Percentiles rank a stretch among this genome's conserved stretches.
phyloP scores from a whole-genome alignment of 2,797 vertebrate genomes.

The Myotis findleyi region DNA sequence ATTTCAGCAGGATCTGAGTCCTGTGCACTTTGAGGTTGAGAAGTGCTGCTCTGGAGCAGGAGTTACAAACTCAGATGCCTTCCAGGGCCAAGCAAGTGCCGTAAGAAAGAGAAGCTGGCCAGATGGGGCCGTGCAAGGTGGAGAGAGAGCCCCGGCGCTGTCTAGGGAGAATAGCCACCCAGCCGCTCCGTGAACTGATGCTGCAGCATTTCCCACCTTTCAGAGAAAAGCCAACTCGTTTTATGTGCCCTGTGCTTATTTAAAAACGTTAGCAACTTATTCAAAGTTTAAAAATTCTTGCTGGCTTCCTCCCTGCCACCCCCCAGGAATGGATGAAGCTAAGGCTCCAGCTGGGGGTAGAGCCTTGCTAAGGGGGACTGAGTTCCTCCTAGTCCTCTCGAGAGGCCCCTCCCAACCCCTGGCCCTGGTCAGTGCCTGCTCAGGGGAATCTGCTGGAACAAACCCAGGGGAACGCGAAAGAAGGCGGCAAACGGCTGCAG shows the following conservation, averaged over 20 bases:
- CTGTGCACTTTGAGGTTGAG: not conserved
- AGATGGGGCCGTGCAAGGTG: fast-evolving
- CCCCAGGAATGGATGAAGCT: not conserved
- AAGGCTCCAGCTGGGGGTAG: not conserved
- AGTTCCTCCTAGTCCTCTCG: fast-evolving
- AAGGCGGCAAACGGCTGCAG: fast-evolving
- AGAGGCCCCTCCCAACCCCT: fast-evolving
- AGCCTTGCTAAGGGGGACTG: not conserved
- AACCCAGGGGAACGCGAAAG: not conserved
- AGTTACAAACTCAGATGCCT: not conserved
- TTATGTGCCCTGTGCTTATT: not conserved
- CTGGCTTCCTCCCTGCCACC: not conserved
- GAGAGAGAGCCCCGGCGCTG: not conserved
- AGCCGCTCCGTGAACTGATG: fast-evolving
- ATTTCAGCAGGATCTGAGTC: not conserved
- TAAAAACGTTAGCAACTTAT: not conserved
- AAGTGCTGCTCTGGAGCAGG: not conserved
- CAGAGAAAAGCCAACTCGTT: not conserved
- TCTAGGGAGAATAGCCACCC: not conserved
- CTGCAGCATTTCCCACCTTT: not conserved
- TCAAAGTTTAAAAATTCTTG: not conserved
- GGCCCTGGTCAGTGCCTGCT: not conserved
- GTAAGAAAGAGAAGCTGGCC: not conserved
- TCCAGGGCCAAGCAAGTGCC: not conserved
- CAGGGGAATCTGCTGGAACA: not conserved